Evolutionary conservation across 2,888 invertebrate genomes (phyloP), one percentile per base, ranked within the genome.

Genomic region (Baronia brevicornis): DNA sequence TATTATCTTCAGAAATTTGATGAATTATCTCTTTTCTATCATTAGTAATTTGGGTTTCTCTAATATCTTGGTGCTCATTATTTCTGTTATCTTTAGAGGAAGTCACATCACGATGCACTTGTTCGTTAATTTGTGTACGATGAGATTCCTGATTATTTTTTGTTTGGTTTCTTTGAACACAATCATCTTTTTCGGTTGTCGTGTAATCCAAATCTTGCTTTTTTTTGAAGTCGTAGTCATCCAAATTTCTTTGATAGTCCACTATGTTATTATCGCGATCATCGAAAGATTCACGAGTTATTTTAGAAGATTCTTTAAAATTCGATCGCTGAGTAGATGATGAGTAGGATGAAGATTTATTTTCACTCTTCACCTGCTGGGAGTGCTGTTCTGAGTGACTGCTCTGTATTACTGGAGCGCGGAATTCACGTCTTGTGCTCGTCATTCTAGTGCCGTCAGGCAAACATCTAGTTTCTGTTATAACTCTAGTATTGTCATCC

Each of bases 371-470:
- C 5, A 58, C 55, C 35, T 75, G 51, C 34, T 54, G 64, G 4
- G 66, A 64, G 3, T 60, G 60, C 12, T 70, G 62, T 41, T 80
- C 74, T n/a, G 77, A 62, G 21, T 54, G 65, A 8, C 61, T 64
- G 33, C 55, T 67, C 24, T 77, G 70, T 7, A 62, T 63, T 3
- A 45, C 42, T 0, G 80, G 79, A 3, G 54, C 73, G n/a, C 74
- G 69, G 17, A 89, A 89, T 57, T 91, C 90, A 18, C 89, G 88
- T 22, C 87, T 86, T 9, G 90, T 90, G 38, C 89, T 90, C n/a
- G 89, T 90, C 1, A 90, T 87, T 21, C 85, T 85, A 1, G 88
- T 88, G 7, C 91, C 91, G 52, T 90, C 90, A 1, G 88, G 87
- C 21, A 90, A 65, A 26, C 88, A 87, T 45, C 89, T 87, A 0